phyloP scores from a whole-genome alignment of 2,797 vertebrate genomes.

The Vespertilio murinus region DNA sequence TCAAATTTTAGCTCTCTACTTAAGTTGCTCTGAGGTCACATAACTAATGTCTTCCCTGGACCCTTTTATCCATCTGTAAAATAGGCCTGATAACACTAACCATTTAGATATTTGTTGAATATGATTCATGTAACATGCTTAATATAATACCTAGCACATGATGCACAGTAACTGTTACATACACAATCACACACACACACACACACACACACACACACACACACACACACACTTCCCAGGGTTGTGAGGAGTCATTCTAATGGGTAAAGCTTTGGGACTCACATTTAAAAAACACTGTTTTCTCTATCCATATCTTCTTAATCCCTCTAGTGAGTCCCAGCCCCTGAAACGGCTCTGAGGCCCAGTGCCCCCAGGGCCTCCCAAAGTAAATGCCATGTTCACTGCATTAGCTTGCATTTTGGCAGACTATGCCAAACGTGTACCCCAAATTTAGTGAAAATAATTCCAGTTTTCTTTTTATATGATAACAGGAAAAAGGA shows the following conservation, averaged over 20 bases:
- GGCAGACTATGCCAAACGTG: neutral
- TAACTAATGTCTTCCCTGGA: neutral
- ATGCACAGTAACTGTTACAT: neutral
- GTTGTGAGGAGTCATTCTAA: neutral
- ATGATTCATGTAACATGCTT: neutral
- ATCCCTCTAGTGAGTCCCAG: neutral
- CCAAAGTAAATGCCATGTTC: neutral
- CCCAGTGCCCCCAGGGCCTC: neutral
- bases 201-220: no score
- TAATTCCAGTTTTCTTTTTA: neutral
- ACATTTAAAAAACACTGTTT: neutral
- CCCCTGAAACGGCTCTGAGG: neutral
- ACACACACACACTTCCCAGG: neutral
- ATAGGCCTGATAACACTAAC: neutral
- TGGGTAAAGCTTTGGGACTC: neutral
- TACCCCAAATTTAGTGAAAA: neutral
- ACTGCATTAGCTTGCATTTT: neutral
- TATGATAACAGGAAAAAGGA: neutral
- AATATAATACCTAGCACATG: neutral
- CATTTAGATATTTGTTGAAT: neutral
- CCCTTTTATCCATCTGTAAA: neutral
- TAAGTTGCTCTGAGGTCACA: neutral
- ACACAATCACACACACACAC: neutral
- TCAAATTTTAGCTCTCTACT: conserved; percentile 10
- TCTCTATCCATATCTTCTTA: neutral